Evolutionary conservation across 1,140 invertebrate species (phyloP).

Genomic region (Drosophila pectinifera): DNA sequence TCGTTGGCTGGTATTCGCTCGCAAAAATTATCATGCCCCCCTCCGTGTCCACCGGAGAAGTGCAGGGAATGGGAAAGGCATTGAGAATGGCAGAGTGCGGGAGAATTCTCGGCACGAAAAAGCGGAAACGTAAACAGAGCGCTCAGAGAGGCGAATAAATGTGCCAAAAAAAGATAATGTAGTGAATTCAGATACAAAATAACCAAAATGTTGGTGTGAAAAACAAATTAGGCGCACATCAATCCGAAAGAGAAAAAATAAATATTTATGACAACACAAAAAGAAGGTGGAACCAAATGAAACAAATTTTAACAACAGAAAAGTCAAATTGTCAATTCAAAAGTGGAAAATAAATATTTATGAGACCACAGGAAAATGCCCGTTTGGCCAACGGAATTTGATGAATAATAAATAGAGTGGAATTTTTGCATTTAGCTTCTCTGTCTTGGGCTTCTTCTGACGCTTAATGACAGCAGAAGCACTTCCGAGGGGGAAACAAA

Average conservation of each 20-base stretch:
- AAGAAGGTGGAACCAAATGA: slow-evolving; percentile 1
- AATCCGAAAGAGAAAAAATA: slow-evolving; percentile 3
- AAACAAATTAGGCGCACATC: slow-evolving; percentile 6
- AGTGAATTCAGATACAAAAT: slow-evolving; percentile 3
- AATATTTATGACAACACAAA: slow-evolving; percentile 28
- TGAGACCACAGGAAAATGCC: slow-evolving; percentile 24
- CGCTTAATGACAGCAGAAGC: slow-evolving; percentile 28
- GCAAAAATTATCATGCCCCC: slow-evolving; percentile 51
- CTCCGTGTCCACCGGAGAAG: slow-evolving; percentile 8
- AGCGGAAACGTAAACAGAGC: slow-evolving; percentile 66
- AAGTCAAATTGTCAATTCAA: slow-evolving; percentile 24
- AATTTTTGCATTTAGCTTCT: slow-evolving; percentile 15
- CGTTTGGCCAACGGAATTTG: slow-evolving; percentile 31
- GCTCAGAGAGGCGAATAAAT: slow-evolving; percentile 5
- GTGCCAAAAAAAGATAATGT: slow-evolving; percentile 8
- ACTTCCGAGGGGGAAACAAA: slow-evolving; percentile 20
- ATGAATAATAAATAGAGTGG: slow-evolving; percentile 48
- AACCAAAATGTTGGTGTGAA: not conserved
- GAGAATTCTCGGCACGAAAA: slow-evolving; percentile 25
- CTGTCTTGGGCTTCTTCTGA: not conserved
- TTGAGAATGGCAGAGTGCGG: slow-evolving; percentile 18
- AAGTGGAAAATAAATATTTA: slow-evolving; percentile 59
- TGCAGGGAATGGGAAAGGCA: slow-evolving; percentile 10
- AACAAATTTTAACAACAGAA: slow-evolving; percentile 28
- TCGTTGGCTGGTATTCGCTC: slow-evolving; percentile 40